Percentiles rank a stretch among this genome's conserved stretches.
phyloP scores from a whole-genome alignment of 2,113 vertebrate species.

The Corynorhinus townsendii region DNA sequence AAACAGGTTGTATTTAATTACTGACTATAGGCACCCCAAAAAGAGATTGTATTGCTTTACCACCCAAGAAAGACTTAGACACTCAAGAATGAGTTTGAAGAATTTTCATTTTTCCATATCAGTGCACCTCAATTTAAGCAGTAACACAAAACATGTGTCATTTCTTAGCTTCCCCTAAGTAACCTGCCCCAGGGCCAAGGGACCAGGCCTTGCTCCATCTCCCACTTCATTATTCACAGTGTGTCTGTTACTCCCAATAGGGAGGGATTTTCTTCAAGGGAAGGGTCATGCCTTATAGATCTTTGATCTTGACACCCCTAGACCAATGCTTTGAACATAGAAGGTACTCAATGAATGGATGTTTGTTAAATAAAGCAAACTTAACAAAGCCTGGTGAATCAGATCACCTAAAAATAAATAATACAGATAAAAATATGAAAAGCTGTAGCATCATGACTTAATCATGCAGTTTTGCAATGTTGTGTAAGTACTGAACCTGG shows the following conservation, averaged over 20 bases:
- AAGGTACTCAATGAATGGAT: background rate
- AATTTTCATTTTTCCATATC: background rate
- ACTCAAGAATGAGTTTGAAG: background rate
- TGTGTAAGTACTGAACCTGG: background rate
- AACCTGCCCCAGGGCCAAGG: background rate
- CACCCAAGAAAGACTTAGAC: background rate
- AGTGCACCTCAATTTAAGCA: background rate
- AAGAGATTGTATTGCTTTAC: background rate
- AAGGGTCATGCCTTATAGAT: background rate
- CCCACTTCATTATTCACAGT: background rate
- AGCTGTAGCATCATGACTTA: background rate
- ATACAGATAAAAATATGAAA: background rate
- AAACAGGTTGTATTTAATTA: background rate
- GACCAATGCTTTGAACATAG: background rate
- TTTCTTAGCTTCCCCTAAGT: background rate
- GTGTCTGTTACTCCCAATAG: background rate
- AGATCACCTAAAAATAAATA: background rate
- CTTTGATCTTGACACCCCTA: background rate
- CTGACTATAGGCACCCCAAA: background rate
- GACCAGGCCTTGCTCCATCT: no score
- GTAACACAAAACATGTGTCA: background rate
- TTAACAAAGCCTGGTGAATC: background rate
- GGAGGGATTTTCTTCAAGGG: background rate
- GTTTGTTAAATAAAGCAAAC: background rate
- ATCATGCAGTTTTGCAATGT: background rate